Conservation (phyloP, 2,113 vertebrate species). For the Morphnarchus princeps region DNA sequence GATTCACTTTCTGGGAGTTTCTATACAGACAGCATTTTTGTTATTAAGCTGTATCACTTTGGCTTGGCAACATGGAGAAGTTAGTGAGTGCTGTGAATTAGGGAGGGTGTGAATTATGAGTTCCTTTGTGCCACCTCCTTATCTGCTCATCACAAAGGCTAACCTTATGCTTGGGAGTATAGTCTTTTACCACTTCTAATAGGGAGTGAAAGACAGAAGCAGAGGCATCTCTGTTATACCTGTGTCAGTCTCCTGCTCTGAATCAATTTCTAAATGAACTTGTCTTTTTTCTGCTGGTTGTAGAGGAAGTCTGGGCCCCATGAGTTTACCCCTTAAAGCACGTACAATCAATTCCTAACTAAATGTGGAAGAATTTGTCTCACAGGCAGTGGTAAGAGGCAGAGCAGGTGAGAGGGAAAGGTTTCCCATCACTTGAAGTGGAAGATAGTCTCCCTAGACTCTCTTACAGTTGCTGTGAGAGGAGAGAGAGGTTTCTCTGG, state of each 20-base stretch:
- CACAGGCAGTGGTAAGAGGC: not conserved
- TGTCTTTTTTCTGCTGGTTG: not conserved
- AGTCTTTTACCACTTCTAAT: not conserved
- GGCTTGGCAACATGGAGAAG: not conserved
- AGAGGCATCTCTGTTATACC: not conserved
- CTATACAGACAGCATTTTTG: not conserved
- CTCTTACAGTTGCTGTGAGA: too few relatives aligned
- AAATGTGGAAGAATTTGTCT: not conserved
- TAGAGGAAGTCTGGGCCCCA: not conserved
- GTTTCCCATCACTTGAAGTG: not conserved
- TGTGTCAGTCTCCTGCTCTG: not conserved
- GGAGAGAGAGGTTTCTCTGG: not conserved
- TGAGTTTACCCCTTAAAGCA: not conserved
- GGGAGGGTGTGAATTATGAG: not conserved
- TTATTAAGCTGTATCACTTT: not conserved
- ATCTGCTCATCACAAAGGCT: not conserved
- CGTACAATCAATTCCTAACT: not conserved
- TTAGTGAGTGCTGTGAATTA: not conserved
- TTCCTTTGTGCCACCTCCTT: not conserved
- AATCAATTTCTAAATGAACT: not conserved
- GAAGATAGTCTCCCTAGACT: not conserved
- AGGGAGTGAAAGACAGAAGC: not conserved
- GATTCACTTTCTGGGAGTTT: not conserved
- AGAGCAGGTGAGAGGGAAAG: not conserved
- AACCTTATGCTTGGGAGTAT: not conserved